Evolutionary conservation across 2,797 vertebrate species (phyloP), one percentile per base, ranked within the genome.

Genomic region (Hybognathus amarus): DNA sequence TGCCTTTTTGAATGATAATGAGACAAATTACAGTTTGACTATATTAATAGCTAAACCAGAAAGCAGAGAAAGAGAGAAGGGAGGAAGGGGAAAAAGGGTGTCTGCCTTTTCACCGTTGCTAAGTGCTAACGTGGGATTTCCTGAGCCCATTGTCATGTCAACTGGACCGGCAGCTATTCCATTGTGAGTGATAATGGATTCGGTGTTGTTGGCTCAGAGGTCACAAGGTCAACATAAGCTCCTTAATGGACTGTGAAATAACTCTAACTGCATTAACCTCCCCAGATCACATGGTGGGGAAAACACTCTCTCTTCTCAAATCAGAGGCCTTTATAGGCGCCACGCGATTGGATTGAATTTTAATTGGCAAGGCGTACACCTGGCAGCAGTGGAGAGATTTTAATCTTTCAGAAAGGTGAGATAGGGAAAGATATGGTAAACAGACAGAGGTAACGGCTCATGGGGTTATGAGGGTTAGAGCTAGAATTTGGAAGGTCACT

Each of bases 241-340:
- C 96, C 97, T 98, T 98, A 99, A 99, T 99, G 98, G 98, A 99
- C 97, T 99, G 98, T 99, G 97, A 99, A 99, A 99, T 98, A 98
- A 98, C 96, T 97, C 96, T 98, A 98, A 98, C 97, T 98, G 97
- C 97, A 99, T 99, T 99, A 99, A 97, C 97, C 97, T 98, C 96
- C 94, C 93, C 84, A 93, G 96, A 98, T 97, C 97, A 96, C 95
- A 96, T 95, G 95, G 95, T 88, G 94, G 94, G 89, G 93, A 94
- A 95, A 95, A 92, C 93, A 94, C 95, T 95, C 95, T 93, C 94
- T 94, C 96, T 95, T 93, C 94, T 95, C 92, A 93, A 95, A 95
- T 94, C 94, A 94, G 94, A 94, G 94, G 94, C 93, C 92, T 94
- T 96, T 95, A 94, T 93, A 92, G 94, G 94, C 92, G 93, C 94